Conservation (phyloP, 2,113 vertebrate genomes). For the Hippocampus barbouri region DNA sequence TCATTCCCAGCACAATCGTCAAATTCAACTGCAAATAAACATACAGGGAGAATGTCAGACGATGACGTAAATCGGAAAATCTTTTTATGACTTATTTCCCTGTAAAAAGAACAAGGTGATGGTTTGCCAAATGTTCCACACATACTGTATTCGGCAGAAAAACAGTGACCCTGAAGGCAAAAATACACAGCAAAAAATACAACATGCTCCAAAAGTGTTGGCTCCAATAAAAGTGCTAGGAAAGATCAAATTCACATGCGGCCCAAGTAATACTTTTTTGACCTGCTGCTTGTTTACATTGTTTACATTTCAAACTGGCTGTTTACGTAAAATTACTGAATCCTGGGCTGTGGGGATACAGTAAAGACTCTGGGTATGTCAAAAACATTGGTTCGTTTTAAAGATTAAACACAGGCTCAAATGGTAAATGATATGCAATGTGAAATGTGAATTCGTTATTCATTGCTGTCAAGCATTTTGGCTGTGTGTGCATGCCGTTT, state of each 20-base stretch:
- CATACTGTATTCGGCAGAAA: constrained; percentile 2
- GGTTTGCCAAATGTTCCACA: constrained; percentile 15
- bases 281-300: neutral
- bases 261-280: constrained; percentile 36
- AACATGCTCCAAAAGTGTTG: neutral
- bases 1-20: constrained; percentile 89
- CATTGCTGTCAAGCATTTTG: too few relatives aligned
- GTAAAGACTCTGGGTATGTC: neutral
- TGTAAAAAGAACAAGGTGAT: neutral
- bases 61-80: neutral
- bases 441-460: too few relatives aligned
- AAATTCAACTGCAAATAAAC: constrained; percentile 80
- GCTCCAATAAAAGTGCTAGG: neutral
- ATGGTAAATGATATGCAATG: too few relatives aligned
- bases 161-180: constrained; percentile 25
- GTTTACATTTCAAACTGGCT: neutral
- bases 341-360: neutral
- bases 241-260: constrained; percentile 2
- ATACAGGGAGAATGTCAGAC: constrained; percentile 13
- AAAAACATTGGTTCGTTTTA: neutral
- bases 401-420: neutral
- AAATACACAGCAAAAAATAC: constrained; percentile 25
- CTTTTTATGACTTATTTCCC: neutral
- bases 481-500: too few relatives aligned
- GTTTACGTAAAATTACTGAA: neutral